These are phyloP conservation scores for Brachionus sp. DNA, from an alignment of 1,140 invertebrate species.

Conservation along the genomic window DNA sequence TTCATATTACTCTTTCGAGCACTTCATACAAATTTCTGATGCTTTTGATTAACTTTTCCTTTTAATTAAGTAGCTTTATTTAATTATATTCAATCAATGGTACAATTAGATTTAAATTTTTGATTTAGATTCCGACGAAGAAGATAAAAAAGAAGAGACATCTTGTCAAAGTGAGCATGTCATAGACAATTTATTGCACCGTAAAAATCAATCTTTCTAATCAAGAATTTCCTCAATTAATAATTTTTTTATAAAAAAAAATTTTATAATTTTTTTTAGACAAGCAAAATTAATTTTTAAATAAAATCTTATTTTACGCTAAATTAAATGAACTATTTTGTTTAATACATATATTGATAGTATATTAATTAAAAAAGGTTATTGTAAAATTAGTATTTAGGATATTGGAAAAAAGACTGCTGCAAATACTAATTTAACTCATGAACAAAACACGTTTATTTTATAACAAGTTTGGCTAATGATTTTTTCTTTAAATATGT, in stretches of 20 bases:
- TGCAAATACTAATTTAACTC: too few relatives aligned
- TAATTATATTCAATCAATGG: neutral
- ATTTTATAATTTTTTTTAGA: slow-evolving; percentile 11
- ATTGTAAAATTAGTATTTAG: neutral
- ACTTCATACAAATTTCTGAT: too few relatives aligned
- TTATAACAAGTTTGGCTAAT: too few relatives aligned
- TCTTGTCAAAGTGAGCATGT: neutral
- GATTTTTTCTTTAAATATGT: too few relatives aligned
- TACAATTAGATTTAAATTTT: neutral
- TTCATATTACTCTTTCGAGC: neutral
- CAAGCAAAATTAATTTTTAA: slow-evolving; percentile 4
- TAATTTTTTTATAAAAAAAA: neutral
- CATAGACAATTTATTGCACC: slow-evolving; percentile 10
- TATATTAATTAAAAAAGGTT: neutral
- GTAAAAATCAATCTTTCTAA: neutral
- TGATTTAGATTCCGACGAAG: neutral
- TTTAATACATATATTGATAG: too few relatives aligned
- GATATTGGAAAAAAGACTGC: neutral
- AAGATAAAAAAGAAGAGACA: neutral
- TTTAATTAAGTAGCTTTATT: neutral
- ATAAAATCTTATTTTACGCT: neutral
- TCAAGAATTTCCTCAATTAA: neutral
- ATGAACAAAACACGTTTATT: too few relatives aligned
- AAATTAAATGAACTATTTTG: neutral
- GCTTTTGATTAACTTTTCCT: neutral